Conservation (phyloP, 1,140 invertebrate species). For the Euschistus heros region DNA sequence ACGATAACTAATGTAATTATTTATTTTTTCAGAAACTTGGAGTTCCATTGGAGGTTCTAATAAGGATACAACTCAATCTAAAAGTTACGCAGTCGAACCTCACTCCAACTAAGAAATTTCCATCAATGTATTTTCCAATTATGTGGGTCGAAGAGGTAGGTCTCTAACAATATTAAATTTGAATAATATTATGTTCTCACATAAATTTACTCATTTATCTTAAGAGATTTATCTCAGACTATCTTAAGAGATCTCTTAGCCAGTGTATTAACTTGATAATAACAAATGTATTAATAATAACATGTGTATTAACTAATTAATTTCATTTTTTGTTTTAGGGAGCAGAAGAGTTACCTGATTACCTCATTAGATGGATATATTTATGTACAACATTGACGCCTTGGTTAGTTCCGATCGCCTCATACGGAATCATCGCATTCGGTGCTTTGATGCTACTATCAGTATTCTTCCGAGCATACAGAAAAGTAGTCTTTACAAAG, state of each 20-base stretch:
- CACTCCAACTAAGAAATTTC: constrained; percentile 58
- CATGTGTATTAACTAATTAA: too few species aligned
- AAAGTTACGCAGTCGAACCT: constrained; percentile 62
- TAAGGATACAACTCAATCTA: constrained; percentile 69
- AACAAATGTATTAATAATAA: too few species aligned
- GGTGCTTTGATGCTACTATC: constrained; percentile 50
- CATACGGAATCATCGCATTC: constrained; percentile 57
- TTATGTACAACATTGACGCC: constrained; percentile 63
- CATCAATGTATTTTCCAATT: constrained; percentile 69
- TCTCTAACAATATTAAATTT: too few species aligned
- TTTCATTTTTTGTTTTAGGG: constrained; percentile 43
- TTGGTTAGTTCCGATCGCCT: constrained; percentile 50
- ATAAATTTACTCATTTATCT: too few species aligned
- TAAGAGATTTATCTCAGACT: too few species aligned
- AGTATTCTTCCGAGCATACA: constrained; percentile 59
- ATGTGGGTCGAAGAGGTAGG: constrained; percentile 79
- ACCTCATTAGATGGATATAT: constrained; percentile 64
- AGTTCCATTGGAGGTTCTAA: constrained; percentile 68
- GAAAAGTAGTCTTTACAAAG: constrained; percentile 57
- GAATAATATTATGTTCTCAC: too few species aligned
- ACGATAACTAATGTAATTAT: constrained; percentile 21
- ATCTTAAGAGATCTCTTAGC: too few species aligned
- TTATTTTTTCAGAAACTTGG: constrained; percentile 62
- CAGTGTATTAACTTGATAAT: too few species aligned
- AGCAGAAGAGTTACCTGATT: constrained; percentile 62